A percentile compares a stretch with the other conserved stretches of the same genome.
These are phyloP conservation scores for Diloba caeruleocephala DNA, from an alignment of 2,888 invertebrate species.

Conservation along the genomic window DNA sequence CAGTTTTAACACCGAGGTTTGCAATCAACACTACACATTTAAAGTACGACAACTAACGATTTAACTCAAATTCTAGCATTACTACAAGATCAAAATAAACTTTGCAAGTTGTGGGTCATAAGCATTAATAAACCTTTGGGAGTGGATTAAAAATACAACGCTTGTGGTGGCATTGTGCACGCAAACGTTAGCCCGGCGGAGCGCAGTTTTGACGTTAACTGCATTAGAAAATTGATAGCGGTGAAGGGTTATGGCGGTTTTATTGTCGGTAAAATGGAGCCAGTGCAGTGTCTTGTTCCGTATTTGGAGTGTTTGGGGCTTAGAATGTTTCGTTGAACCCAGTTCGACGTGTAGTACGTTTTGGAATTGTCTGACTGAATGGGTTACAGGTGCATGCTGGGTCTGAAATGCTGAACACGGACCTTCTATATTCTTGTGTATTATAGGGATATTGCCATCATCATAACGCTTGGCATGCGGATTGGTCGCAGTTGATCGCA, in stretches of 20 bases:
- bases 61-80: conserved; percentile 8
- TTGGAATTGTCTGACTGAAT: conserved; percentile 14
- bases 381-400: too few species aligned
- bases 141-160: conserved; percentile 29
- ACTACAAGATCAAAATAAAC: conserved; percentile 24
- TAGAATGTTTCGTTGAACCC: conserved; percentile 16
- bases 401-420: too few species aligned
- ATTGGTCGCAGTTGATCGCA: too few species aligned
- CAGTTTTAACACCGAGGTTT: conserved; percentile 10
- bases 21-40: conserved; percentile 15
- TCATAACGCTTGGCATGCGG: too few species aligned
- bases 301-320: conserved; percentile 16
- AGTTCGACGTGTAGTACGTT: conserved; percentile 5
- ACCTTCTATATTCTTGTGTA: too few species aligned
- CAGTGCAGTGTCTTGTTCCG: conserved; percentile 21
- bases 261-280: conserved; percentile 56
- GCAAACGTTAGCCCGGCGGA: conserved; percentile 39
- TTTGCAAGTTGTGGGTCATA: conserved; percentile 9
- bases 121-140: conserved; percentile 23
- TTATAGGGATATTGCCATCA: too few species aligned
- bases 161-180: conserved; percentile 34
- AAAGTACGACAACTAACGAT: conserved; percentile 12
- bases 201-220: conserved; percentile 72
- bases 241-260: conserved; percentile 67
- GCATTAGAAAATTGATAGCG: conserved; percentile 73